These are phyloP conservation scores for Albula glossodonta DNA, from an alignment of 2,113 vertebrate genomes.

Conservation along the genomic window DNA sequence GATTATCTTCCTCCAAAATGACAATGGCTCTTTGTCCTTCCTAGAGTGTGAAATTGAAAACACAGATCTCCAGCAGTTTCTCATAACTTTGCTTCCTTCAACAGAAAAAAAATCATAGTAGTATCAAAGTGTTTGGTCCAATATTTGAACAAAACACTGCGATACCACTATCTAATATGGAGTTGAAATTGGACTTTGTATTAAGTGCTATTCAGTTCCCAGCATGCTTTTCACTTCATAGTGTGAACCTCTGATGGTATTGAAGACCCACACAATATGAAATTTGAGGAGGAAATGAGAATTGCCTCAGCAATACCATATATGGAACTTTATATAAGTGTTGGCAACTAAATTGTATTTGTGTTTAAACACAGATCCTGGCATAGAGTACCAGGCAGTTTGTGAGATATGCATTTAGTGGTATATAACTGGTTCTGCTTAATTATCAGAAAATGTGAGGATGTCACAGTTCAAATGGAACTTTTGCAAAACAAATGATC, in stretches of 20 bases:
- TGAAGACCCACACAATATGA: background rate
- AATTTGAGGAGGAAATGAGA: background rate
- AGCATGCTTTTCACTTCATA: background rate
- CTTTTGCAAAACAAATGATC: background rate
- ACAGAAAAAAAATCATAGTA: background rate
- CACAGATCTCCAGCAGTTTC: background rate
- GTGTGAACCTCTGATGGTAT: background rate
- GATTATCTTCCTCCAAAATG: background rate
- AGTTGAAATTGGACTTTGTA: background rate
- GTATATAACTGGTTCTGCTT: background rate
- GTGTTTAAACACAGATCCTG: background rate
- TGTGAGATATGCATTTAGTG: background rate
- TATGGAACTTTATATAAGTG: background rate
- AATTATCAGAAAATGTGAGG: background rate
- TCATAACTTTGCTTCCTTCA: background rate
- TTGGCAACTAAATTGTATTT: background rate
- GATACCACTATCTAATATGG: no score
- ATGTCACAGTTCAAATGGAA: background rate
- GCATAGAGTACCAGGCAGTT: background rate
- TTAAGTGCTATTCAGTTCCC: background rate
- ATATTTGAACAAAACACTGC: background rate
- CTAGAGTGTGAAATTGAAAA: background rate
- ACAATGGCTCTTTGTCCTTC: background rate
- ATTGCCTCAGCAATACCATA: background rate
- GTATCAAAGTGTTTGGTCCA: background rate